Base-by-base conservation (phyloP, 2,797 vertebrate species). In the Xyrichtys novacula region DNA sequence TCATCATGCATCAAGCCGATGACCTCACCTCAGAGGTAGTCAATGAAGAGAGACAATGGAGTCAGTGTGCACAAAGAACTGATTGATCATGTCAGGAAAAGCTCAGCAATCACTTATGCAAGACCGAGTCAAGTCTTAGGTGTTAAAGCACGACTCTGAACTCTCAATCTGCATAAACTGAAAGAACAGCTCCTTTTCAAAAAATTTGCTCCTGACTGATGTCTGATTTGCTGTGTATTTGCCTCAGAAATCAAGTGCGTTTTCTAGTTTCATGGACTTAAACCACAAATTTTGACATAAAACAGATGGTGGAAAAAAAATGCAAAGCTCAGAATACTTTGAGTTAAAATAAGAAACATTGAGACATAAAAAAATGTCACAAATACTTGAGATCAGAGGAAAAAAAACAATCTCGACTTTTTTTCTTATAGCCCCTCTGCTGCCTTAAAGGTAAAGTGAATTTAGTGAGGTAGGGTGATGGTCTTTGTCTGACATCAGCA, bases 21-120 rank as follows among this genome's bases (percentile, higher is more conserved):
- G 80, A 85, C 76, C 76, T 71, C 74, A 85, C 76, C 74, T 71
- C 72, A 72, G 57, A 47, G 29, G 49, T 19, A 57, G 46, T 69
- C 34, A 61, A 22, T 22, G 46, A 38, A 49, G 25, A 55, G 28
- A 57, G 43, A 59, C n/a, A 65, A 42, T 61, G 16, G 32, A 72
- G 38, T 70, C 36, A 31, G 5, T 59, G 48, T 28, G 32, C 42
- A 31, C 26, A 49, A 50, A 65, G 22, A 63, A 40, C 17, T 38
- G 57, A 55, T 22, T 40, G 71, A 65, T 68, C 20, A 29, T 61
- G 65, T 59, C 69, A 52, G 56, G 3, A 2, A 2, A 68, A 50
- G 56, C 44, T 63, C 31, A 26, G 17, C 7, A 40, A 26, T 62
- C 50, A 63, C 40, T 54, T 40, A 36, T 47, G 39, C 38, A 57